Conservation (phyloP, 2,888 invertebrate genomes). For the Scaptomyza caliginosa region DNA sequence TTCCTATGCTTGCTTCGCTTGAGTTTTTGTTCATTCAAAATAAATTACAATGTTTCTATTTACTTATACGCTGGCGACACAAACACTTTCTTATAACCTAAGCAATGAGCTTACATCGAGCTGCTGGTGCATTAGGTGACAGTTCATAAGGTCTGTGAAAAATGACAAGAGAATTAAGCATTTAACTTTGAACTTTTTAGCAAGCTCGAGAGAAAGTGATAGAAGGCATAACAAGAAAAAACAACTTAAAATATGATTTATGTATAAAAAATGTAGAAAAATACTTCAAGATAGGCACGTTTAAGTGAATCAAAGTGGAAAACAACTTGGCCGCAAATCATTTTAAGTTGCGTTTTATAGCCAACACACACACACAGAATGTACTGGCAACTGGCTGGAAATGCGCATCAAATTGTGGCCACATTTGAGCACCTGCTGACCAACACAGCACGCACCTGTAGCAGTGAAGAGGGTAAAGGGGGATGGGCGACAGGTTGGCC, state of each 20-base stretch:
- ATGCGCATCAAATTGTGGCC: slow-evolving; percentile 36
- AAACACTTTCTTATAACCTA: slow-evolving; percentile 16
- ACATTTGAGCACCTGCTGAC: slow-evolving; percentile 45
- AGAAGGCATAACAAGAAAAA: no score
- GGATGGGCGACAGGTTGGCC: slow-evolving; percentile 25
- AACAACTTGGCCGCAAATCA: slow-evolving; percentile 51
- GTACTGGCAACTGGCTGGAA: background rate
- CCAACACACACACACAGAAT: background rate
- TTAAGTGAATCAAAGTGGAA: slow-evolving; percentile 45
- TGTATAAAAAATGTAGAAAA: no score
- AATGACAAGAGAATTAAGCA: slow-evolving; percentile 19
- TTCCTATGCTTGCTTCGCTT: slow-evolving; percentile 29
- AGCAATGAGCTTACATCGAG: slow-evolving; percentile 13
- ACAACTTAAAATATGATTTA: no score
- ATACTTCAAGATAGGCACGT: no score
- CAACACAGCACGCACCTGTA: slow-evolving; percentile 30
- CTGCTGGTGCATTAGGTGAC: background rate
- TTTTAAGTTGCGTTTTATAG: slow-evolving; percentile 55
- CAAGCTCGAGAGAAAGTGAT: background rate
- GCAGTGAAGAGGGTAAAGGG: no score
- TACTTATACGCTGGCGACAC: slow-evolving; percentile 18
- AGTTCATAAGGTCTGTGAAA: slow-evolving; percentile 12
- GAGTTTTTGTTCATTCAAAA: slow-evolving; percentile 68
- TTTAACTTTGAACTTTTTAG: slow-evolving; percentile 1
- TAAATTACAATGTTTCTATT: slow-evolving; percentile 67